These are phyloP conservation scores for Nyctereutes procyonoides DNA, from an alignment of 2,113 vertebrate species.

Conservation along the genomic window DNA sequence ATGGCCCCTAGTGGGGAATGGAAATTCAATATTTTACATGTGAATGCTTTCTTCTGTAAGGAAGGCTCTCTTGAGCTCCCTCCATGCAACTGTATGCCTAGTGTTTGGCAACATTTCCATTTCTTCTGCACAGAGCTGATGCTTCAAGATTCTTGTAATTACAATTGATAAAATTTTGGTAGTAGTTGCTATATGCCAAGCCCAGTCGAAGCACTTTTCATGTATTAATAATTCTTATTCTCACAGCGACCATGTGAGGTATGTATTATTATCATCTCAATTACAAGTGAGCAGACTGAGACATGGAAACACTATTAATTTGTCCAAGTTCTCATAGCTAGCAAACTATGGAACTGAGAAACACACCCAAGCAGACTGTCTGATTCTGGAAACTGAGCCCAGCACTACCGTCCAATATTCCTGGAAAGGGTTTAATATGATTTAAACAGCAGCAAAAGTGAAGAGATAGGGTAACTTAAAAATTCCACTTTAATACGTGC, in stretches of 20 bases:
- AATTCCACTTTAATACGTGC: not conserved
- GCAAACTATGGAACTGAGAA: not conserved
- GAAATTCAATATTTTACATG: constrained; percentile 50
- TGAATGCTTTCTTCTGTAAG: not conserved
- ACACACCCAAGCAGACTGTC: not conserved
- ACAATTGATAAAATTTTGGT: not conserved
- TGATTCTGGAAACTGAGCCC: not conserved
- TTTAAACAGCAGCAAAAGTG: not conserved
- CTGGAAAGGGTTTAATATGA: not conserved
- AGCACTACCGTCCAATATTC: not conserved
- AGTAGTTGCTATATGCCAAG: not conserved
- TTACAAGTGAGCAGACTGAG: not conserved
- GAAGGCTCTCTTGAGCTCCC: not conserved
- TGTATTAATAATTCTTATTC: not conserved
- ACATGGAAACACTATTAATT: not conserved
- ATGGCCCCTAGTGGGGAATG: constrained; percentile 77
- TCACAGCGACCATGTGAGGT: not conserved
- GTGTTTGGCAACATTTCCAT: not conserved
- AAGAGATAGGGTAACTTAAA: not conserved
- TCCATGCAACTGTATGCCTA: not conserved
- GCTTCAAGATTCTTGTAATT: constrained; percentile 58
- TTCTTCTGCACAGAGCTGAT: not conserved
- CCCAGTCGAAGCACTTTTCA: not conserved
- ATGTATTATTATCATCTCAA: not conserved
- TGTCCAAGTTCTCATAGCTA: not conserved